Base-by-base conservation (phyloP, 2,888 invertebrate species). In the Stenotaenia linearis region DNA sequence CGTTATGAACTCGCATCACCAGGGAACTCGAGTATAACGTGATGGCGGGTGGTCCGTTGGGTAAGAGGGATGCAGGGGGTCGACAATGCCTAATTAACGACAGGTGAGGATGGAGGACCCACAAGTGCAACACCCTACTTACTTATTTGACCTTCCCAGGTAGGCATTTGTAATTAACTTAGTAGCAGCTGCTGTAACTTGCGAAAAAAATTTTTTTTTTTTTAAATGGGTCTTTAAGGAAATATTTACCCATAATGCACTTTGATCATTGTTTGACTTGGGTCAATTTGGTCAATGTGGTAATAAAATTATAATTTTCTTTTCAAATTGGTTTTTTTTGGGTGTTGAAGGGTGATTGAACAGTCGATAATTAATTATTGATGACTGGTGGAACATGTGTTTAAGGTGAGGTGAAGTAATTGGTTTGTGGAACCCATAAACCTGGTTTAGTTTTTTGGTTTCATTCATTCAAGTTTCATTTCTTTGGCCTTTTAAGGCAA, bases 41-140 rank as follows among this genome's bases (percentile, higher is more conserved):
- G 69, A 28, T 69, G 15, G 69, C 69, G 69, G 69, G 69, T 69
- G 69, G 69, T 69, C 69, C 18, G 18, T 69, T n/a, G 28, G 69
- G 28, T 69, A 69, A 69, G 28, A 28, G 69, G 69, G 28, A 69
- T 28, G 69, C 69, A 69, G 69, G 69, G 69, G 69, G 69, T 69
- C 69, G 69, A 69, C 69, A 69, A 69, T 69, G 69, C 25, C 69
- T 69, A 69, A 69, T 69, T 69, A 69, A 69, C 69, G 69, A 69
- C 69, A 69, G 69, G 69, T 69, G 69, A 69, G 25, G 25, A 69
- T 69, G 15, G 69, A 69, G 69, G 69, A 69, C 69, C 69, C 69
- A 28, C 69, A 25, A 69, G 69, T 15, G 69, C 69, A 69, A 69
- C 69, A 69, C 69, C 69, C 69, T 69, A n/a, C 69, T 69, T 50